Percentiles rank a stretch among this genome's conserved stretches.
Evolutionary conservation across 2,113 vertebrate genomes (phyloP).

Genomic region (Patagioenas fasciata): DNA sequence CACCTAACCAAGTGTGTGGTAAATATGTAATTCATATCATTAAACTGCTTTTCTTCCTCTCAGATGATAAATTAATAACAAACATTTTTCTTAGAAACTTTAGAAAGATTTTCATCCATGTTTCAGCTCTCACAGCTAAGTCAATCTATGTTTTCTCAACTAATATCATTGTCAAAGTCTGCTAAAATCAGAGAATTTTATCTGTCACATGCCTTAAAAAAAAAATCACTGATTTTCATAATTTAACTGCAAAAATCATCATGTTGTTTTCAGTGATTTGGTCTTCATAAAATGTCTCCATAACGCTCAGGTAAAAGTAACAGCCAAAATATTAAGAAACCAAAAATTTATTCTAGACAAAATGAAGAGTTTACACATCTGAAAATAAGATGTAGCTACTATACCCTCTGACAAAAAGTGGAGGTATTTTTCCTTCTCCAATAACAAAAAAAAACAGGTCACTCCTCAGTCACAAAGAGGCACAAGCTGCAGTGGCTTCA

Average conservation of each 20-base stretch:
- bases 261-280: background rate
- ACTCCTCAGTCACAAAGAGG: background rate
- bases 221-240: background rate
- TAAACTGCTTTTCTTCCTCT: background rate
- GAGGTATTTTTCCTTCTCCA: background rate
- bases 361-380: background rate
- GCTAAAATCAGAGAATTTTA: background rate
- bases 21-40: background rate
- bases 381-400: background rate
- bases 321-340: background rate
- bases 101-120: background rate
- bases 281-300: background rate
- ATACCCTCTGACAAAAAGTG: background rate
- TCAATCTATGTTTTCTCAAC: background rate
- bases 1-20: background rate
- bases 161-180: background rate
- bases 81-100: background rate
- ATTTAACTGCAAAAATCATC: background rate
- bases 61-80: background rate
- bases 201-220: background rate
- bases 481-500: background rate
- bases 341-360: background rate
- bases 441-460: accelerated
- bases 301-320: background rate
- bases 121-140: background rate